Evolutionary conservation across 1,140 invertebrate genomes (phyloP), one percentile per base, ranked within the genome.

Genomic region (Portunus trituberculatus): DNA sequence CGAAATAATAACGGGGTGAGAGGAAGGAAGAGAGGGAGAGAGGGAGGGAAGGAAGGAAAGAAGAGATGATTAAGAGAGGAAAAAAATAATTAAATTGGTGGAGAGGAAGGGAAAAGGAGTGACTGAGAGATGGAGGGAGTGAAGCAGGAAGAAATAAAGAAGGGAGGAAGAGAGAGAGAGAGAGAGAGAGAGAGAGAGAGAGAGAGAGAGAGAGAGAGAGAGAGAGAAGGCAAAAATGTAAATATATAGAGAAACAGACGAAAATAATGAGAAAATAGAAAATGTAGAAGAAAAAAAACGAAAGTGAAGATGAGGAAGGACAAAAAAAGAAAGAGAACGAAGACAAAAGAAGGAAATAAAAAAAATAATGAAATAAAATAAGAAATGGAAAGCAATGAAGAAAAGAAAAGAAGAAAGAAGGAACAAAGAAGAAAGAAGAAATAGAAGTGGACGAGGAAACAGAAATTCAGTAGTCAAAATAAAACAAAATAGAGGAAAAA

Each of bases 1-100:
- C 39, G 39, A 39, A 39, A 39, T 39, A 39, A 39, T 39, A n/a
- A n/a, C n/a, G n/a, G n/a, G n/a, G n/a, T n/a, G 39, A 39, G 39
- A 39, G 39, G 39, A 39, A 39, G 39, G 39, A 39, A 39, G 39
- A 2, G 39, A 39, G 39, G 39, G 39, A 39, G 39, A 39, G 39
- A 87, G 84, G 84, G 20, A n/a, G 84, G n/a, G 84, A n/a, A 87
- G 39, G 84, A n/a, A 87, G 84, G 31, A 86, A 39, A 39, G 39
- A 39, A 39, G 39, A 39, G 39, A 39, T 39, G 39, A 39, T 39
- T 39, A 39, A 39, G 39, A 39, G 39, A 39, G 39, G 39, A 6
- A 39, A 6, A 39, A 39, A 39, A 39, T 2, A 6, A 39, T 2
- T 39, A 39, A 39, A 39, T n/a, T n/a, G n/a, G n/a, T n/a, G n/a